Evolutionary conservation across 2,113 vertebrate genomes (phyloP).

Genomic region (Callospermophilus lateralis): DNA sequence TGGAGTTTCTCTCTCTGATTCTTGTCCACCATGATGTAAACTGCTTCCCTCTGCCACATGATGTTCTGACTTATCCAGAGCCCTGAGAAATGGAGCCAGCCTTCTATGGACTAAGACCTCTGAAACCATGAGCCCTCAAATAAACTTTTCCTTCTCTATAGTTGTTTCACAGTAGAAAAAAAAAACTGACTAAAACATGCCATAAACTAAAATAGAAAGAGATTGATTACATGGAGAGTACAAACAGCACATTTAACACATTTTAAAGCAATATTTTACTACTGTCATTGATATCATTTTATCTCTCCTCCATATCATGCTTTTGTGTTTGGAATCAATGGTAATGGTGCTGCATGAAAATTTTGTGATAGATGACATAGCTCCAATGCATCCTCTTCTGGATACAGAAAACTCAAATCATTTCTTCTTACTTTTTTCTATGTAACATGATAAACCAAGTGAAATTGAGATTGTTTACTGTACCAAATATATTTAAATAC

Average conservation of each 20-base stretch:
- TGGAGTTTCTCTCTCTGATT: no score
- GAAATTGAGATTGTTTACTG: background rate
- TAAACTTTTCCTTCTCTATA: no score
- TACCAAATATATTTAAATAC: background rate
- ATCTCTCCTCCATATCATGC: conserved; percentile 75
- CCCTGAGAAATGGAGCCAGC: no score
- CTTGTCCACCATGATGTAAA: no score
- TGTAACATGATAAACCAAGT: conserved; percentile 53
- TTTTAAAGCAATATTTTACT: conserved; percentile 78
- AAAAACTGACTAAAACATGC: background rate
- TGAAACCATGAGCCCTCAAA: no score
- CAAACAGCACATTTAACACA: conserved; percentile 79
- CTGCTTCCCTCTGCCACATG: no score
- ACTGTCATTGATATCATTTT: conserved; percentile 78
- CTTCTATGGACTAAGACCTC: no score
- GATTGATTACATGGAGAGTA: conserved; percentile 68
- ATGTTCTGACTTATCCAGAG: no score
- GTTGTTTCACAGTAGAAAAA: no score
- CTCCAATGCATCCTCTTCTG: background rate
- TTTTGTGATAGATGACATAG: conserved; percentile 37
- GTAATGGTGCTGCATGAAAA: conserved; percentile 62
- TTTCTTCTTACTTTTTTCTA: background rate
- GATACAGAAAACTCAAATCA: background rate
- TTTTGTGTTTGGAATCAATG: conserved; percentile 51
- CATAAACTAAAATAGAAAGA: conserved; percentile 57